Base-by-base conservation (phyloP, 2,888 invertebrate species). In the Melanostoma scalare region DNA sequence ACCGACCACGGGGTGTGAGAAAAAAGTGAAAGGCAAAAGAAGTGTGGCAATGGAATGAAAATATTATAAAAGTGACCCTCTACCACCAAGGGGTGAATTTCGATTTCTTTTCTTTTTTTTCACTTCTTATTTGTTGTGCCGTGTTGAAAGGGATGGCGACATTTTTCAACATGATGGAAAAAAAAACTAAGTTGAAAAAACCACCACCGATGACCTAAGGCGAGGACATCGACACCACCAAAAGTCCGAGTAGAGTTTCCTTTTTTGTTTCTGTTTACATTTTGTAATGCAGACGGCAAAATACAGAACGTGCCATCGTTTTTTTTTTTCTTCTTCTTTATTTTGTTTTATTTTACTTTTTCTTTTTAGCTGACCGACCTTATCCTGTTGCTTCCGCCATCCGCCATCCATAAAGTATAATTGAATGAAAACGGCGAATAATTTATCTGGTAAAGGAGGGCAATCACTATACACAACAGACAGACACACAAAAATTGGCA, bases 371-470 rank as follows among this genome's bases (percentile, higher is more conserved):
- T 60, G 48, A 55, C 65, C 74, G 78, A 84, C 74, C 74, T 78
- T 74, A 71, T 84, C 84, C 79, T 84, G 79, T 84, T 84, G 79
- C 79, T 84, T 79, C 74, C 50, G 48, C 58, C 79, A 74, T 56
- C 69, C 42, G 53, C 42, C 42, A 53, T 69, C 71, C 60, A 69
- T 78, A 48, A 84, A 71, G 79, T 79, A 84, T 84, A 84, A 84
- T 84, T 84, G 74, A 79, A 84, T 84, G 78, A 74, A 79, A 84
- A 78, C 63, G 74, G 69, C 74, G 69, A 75, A 84, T 84, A 79
- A 84, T 84, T 74, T 84, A 79, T 79, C 79, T 75, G 63, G 38
- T 30, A 50, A 63, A 38, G 63, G 68, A 52, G 58, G 58, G 42
- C 53, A 76, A 72, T 61, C 50, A 53, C 55, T 61, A 31, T 33